These are phyloP conservation scores for Echeneis naucrates DNA, from an alignment of 2,797 vertebrate genomes.

Conservation along the genomic window DNA sequence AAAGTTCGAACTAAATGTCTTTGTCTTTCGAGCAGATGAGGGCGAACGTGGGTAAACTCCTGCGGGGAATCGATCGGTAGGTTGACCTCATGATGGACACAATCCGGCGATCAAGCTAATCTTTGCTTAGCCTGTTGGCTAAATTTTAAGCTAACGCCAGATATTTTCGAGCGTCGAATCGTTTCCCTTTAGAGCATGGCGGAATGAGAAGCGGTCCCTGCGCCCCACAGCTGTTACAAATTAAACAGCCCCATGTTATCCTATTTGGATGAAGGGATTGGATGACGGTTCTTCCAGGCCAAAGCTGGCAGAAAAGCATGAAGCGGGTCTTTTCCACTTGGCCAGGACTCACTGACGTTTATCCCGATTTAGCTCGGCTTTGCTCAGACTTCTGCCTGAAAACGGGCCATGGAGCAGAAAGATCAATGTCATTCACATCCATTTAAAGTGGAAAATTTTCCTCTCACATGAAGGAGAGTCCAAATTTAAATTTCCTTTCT, in stretches of 20 bases:
- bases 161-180: background rate
- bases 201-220: no score
- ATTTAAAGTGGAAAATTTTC: no score
- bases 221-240: background rate
- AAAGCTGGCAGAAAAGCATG: no score
- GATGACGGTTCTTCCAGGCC: no score
- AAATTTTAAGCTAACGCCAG: conserved; percentile 29
- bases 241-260: background rate
- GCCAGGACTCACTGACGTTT: no score
- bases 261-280: background rate
- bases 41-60: conserved; percentile 91
- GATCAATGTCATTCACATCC: no score
- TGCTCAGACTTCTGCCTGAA: no score
- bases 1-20: conserved; percentile 79
- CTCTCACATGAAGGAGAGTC: no score
- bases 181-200: accelerated
- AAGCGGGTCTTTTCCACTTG: no score
- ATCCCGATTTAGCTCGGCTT: no score
- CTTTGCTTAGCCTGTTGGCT: conserved; percentile 34
- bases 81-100: conserved; percentile 11
- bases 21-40: conserved; percentile 93
- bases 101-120: background rate
- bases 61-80: conserved; percentile 94
- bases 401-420: no score
- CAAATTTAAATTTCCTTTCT: no score